Evolutionary conservation across 92 coral and sea anemone species (phyloP), one percentile per base, ranked within the genome.

Genomic region (Siderastrea siderea): DNA sequence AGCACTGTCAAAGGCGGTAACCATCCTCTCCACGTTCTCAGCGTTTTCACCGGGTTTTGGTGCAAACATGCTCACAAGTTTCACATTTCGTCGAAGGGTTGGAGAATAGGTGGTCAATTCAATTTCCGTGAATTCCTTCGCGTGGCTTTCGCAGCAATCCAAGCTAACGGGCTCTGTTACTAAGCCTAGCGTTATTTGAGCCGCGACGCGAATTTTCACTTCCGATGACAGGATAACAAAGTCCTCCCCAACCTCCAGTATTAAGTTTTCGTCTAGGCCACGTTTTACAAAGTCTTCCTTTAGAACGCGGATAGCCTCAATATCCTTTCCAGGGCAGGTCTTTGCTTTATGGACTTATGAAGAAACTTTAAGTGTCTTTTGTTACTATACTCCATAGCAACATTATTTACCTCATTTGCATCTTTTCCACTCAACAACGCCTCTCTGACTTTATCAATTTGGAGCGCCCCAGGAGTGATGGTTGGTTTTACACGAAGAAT

Each of bases 31-130:
- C 38, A 82, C 86, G 69, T 80, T 74, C 57, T 50, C 84, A 5
- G 92, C 73, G 26, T 91, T 91, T 87, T 91, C 90, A 16, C 94
- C 89, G 26, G 86, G 92, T 55, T 91, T 87, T 48, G 89, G 86
- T 9, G 26, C 50, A 82, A 91, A 87, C 73, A 86, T 80, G 78
- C 90, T 90, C 48, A 81, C 91, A 8, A 90, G 91, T 72, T 86
- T 90, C 7, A 86, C 74, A 62, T 90, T 86, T 26, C 91, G 68
- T 12, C 93, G 44, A 55, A 90, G 71, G 11, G 74, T 44, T 49
- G 93, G 93, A 75, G 46, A 74, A 61, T 90, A 90, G 38, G 91
- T 90, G 48, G 91, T 90, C 81, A 86, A 51, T 77, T 74, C 83
- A 16, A 86, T 46, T 72, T 86, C 93, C n/a, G 93, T 86, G 64